phyloP scores from a whole-genome alignment of 2,797 vertebrate genomes.

The Pangasius sanitwongsei region DNA sequence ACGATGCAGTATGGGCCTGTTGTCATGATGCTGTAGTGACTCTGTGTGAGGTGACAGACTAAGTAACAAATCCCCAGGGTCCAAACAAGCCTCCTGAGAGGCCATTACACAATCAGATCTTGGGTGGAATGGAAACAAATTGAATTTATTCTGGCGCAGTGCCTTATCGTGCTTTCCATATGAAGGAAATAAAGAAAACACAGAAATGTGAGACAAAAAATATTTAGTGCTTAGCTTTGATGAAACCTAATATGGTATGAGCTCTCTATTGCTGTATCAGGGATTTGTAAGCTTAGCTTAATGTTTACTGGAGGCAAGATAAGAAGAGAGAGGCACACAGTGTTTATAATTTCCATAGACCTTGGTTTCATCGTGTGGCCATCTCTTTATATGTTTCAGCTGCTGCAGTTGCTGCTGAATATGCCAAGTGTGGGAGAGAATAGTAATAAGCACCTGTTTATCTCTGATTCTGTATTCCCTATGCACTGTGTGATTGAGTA shows the following conservation, averaged over 20 bases:
- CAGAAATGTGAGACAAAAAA: conserved; percentile 15
- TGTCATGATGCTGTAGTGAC: conserved; percentile 26
- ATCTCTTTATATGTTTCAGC: conserved; percentile 37
- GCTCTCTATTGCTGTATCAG: conserved; percentile 25
- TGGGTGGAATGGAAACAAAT: conserved; percentile 49
- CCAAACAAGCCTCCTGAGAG: conserved; percentile 41
- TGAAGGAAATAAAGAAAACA: conserved; percentile 5
- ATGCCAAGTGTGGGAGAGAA: conserved; percentile 27
- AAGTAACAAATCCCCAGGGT: conserved; percentile 46
- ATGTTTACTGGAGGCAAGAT: conserved; percentile 48
- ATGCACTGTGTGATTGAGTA: conserved; percentile 25
- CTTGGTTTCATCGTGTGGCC: conserved; percentile 25
- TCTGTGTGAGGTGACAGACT: conserved; percentile 13
- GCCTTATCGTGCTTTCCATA: conserved; percentile 43
- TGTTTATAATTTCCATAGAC: conserved; percentile 28
- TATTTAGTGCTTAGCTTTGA: conserved; percentile 44
- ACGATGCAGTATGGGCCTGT: conserved; percentile 27
- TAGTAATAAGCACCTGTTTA: conserved; percentile 36
- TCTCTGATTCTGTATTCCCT: conserved; percentile 19
- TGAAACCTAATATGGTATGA: conserved; percentile 31
- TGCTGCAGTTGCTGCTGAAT: conserved; percentile 19
- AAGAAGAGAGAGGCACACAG: conserved; percentile 3
- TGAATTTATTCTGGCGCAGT: conserved; percentile 47
- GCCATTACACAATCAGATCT: conserved; percentile 47
- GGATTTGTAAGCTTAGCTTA: conserved; percentile 46